Evolutionary conservation across 2,797 vertebrate genomes (phyloP), one percentile per base, ranked within the genome.

Genomic region (Alauda arvensis): DNA sequence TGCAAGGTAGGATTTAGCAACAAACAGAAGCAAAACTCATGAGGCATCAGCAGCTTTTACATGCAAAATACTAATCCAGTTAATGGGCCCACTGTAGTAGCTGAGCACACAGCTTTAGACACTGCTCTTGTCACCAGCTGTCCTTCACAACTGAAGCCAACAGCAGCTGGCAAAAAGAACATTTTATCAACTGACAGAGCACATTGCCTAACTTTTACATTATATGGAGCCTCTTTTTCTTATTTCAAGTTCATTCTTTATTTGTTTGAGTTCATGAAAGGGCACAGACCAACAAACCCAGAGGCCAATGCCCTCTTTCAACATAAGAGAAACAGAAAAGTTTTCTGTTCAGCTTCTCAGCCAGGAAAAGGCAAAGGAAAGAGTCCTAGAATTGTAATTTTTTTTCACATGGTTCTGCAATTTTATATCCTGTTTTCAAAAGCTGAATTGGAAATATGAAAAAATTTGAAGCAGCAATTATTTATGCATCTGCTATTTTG

Each of bases 371-470:
- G 33, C 25, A 63, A 57, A 67, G 42, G 37, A 77, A 85, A 25
- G 9, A 69, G 29, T 28, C 33, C 42, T 71, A 45, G 52, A 81
- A 72, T 1, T 40, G 14, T 4, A 9, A 9, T 45, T 76, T 67
- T 84, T 87, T 61, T 83, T 18, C 56, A 81, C 37, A 34, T 59
- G 14, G 45, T 83, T 94, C 63, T 11, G 23, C 53, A 74, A 43
- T 91, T 90, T 83, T 77, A 67, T 43, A 76, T 85, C 63, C 57
- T 48, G 20, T 77, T 95, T 76, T 87, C 31, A 78, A 71, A 90
- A 33, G 42, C 34, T 39, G 37, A 89, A 88, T 69, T 25, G n/a
- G 66, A 89, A 90, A 62, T 55, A 61, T 1, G 3, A 81, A 87
- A 83, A 52, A 61, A 8, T 48, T 61, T 81, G 49, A 78, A 69